Base-by-base conservation (phyloP, 1,140 invertebrate species). In the Microplitis mediator region DNA sequence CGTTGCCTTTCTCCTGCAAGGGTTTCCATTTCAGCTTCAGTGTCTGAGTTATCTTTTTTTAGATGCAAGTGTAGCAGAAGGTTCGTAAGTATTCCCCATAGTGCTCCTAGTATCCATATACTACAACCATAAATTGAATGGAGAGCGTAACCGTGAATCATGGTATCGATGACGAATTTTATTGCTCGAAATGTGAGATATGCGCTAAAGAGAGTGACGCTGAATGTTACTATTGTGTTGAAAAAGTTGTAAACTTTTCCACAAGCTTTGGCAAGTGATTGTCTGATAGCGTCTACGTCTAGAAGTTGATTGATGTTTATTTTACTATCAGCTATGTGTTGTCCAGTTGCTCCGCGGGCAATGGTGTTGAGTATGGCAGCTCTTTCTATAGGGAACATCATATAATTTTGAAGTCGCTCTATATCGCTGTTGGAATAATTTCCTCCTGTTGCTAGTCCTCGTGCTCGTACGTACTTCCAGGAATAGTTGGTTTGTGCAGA, bases 371-470 rank as follows among this genome's bases (percentile, higher is more conserved):
- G 35, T 0, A 81, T 68, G 9, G 76, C 72, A 0, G 75, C 66
- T 58, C 32, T 45, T 62, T 79, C 74, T 0, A 69, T 34, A 16
- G 77, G 76, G 54, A 80, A 78, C 72, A 74, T 74, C 3, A 74
- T 56, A 14, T 36, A 52, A 0, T 74, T 52, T 9, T 54, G 1
- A 0, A 64, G 9, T 13, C 58, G n/a, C 1, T 70, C n/a, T 1
- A 70, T 4, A 2, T 74, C 67, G 9, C n/a, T 23, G 51, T 45
- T 2, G 0, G 61, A 14, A 34, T 74, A 74, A 4, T 70, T 74
- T 34, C 72, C 67, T 23, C 34, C 61, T 4, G 67, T 75, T 0
- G 74, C 75, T 3, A 80, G 36, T 4, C 62, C 54, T 0, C 9
- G 35, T 0, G 68, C 23, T 6, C 54, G 66, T 66, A 50, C 67